Evolutionary conservation across 2,888 invertebrate genomes (phyloP).

Genomic region (Archaeoteleia sp.): DNA sequence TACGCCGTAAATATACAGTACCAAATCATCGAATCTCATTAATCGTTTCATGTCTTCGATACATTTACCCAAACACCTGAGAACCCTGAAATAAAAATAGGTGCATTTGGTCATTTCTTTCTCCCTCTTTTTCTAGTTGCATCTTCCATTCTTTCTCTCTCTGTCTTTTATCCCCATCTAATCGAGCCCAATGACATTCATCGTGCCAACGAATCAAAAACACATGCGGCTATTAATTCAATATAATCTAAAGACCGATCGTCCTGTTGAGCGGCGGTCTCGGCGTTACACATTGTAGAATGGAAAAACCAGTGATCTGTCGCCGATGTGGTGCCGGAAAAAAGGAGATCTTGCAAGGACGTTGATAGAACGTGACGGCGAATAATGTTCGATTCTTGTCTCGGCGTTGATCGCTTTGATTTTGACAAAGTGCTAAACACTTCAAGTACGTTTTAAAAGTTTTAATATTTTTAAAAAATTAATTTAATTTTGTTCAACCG

Average conservation of each 20-base stretch:
- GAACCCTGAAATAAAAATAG: too few relatives aligned
- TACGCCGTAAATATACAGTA: too few relatives aligned
- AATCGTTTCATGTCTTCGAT: too few relatives aligned
- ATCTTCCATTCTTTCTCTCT: too few relatives aligned
- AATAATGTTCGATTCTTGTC: conserved; percentile 2
- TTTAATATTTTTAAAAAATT: too few relatives aligned
- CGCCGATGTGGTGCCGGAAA: conserved; percentile 51
- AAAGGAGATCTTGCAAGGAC: conserved; percentile 5
- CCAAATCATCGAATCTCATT: too few relatives aligned
- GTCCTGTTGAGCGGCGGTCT: conserved; percentile 29
- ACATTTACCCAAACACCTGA: too few relatives aligned
- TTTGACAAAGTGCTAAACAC: neutral
- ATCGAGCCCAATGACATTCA: conserved; percentile 54
- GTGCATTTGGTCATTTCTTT: too few relatives aligned
- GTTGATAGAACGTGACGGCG: conserved; percentile 18
- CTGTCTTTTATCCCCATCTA: conserved; percentile 18
- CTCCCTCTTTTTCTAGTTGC: neutral
- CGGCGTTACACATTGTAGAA: conserved; percentile 2
- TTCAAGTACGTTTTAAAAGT: too few relatives aligned
- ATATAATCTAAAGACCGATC: conserved; percentile 48
- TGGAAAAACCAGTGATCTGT: conserved; percentile 58
- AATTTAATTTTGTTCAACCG: neutral
- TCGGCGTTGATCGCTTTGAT: conserved; percentile 7
- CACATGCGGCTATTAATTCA: conserved; percentile 65
- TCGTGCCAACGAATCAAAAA: conserved; percentile 57